These are phyloP conservation scores for Octodonta nipae DNA, from an alignment of 2,888 invertebrate species.

Conservation along the genomic window DNA sequence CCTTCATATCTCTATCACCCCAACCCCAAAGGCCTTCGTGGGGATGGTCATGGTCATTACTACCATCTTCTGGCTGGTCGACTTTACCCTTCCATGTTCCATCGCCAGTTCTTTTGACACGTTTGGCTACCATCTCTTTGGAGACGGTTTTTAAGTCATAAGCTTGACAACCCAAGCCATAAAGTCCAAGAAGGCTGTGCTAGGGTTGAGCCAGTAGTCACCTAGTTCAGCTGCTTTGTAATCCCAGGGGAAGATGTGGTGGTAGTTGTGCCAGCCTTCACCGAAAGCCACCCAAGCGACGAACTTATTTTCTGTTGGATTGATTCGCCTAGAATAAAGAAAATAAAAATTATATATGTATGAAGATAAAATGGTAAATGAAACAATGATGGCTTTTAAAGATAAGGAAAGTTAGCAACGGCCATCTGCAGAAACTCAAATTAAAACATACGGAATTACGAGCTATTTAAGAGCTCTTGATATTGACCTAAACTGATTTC, in stretches of 20 bases:
- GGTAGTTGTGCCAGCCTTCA: slow-evolving; percentile 91
- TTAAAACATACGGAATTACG: no score
- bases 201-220: slow-evolving; percentile 25
- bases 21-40: slow-evolving; percentile 65
- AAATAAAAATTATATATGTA: no score
- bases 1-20: slow-evolving; percentile 64
- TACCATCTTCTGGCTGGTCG: slow-evolving; percentile 22
- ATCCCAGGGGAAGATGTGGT: slow-evolving; percentile 87
- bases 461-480: no score
- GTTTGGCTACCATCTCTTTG: slow-evolving; percentile 51
- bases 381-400: no score
- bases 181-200: slow-evolving; percentile 28
- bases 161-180: slow-evolving; percentile 48
- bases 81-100: slow-evolving; percentile 12
- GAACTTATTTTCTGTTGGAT: slow-evolving; percentile 61
- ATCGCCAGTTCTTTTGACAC: slow-evolving; percentile 35
- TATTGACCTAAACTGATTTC: no score
- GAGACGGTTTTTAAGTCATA: slow-evolving; percentile 71
- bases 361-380: no score
- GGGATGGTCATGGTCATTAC: slow-evolving; percentile 32
- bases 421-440: no score
- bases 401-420: no score
- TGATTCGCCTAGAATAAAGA: slow-evolving; percentile 47
- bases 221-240: slow-evolving; percentile 84
- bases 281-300: slow-evolving; percentile 65